A percentile compares a stretch with the other conserved stretches of the same genome.
Conservation (phyloP, 2,113 vertebrate genomes). For the Hippocampus mohnikei region DNA sequence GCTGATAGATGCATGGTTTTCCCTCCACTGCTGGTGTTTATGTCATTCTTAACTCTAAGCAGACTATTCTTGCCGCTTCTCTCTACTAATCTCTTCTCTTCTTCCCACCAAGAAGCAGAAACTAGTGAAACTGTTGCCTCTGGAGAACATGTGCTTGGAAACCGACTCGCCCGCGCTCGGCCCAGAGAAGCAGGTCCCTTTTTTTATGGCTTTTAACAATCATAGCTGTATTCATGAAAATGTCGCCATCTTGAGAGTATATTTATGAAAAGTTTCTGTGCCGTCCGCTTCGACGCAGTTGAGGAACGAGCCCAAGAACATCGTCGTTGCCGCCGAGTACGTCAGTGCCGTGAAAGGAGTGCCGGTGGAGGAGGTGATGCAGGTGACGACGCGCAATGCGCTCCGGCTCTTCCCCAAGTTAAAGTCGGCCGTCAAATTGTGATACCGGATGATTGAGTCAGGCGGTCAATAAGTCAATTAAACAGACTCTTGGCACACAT, state of each 20-base stretch:
- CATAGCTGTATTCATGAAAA: no score
- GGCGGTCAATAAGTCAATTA: background rate
- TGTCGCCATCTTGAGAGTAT: background rate
- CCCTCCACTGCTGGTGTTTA: background rate
- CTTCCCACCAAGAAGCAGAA: slow-evolving; percentile 89
- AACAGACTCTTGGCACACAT: background rate
- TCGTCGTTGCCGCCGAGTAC: slow-evolving; percentile 83
- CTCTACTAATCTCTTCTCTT: background rate
- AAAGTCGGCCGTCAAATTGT: slow-evolving; percentile 58
- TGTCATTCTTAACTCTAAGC: background rate
- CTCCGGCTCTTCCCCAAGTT: slow-evolving; percentile 86
- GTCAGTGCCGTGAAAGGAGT: slow-evolving; percentile 87
- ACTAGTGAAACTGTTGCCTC: slow-evolving; percentile 88
- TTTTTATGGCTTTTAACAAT: background rate
- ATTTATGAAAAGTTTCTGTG: background rate
- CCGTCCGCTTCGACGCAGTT: slow-evolving; percentile 68
- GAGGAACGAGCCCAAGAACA: slow-evolving; percentile 91
- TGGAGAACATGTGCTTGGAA: slow-evolving; percentile 91
- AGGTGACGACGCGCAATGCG: slow-evolving; percentile 85
- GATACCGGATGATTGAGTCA: slow-evolving; percentile 17
- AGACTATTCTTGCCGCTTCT: background rate
- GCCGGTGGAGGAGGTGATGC: slow-evolving; percentile 81
- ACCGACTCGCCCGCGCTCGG: slow-evolving; percentile 92
- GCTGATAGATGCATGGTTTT: no score
- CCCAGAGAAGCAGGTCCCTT: slow-evolving; percentile 86